phyloP scores from a whole-genome alignment of 2,113 vertebrate species.

The Gnathonemus longibarbis region DNA sequence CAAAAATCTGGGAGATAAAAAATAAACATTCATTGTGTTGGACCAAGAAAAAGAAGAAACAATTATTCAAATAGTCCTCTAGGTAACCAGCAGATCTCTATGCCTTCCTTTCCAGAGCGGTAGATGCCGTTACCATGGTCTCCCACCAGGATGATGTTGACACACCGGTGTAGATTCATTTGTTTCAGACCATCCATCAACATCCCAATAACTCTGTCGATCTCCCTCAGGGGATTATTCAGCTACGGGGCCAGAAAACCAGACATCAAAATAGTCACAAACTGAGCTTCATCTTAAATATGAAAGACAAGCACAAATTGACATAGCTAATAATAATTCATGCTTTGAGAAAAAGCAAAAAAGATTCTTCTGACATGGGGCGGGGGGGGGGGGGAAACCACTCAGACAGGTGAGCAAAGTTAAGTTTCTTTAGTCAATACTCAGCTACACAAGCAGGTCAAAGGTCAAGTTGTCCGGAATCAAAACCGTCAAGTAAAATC shows the following conservation, averaged over 20 bases:
- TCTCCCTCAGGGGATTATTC: slow-evolving; percentile 81
- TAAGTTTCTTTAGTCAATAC: not conserved
- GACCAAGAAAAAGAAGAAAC: not conserved
- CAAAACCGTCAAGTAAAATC: not conserved
- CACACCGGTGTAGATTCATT: slow-evolving; percentile 86
- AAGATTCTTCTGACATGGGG: not conserved
- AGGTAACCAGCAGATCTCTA: not conserved
- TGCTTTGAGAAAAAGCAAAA: not conserved
- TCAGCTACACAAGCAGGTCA: not conserved
- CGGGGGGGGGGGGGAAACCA: not conserved
- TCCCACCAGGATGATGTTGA: slow-evolving; percentile 90
- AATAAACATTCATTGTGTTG: not conserved
- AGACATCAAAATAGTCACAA: not conserved
- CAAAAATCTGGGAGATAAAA: not conserved
- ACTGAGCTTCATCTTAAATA: not conserved
- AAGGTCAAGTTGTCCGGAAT: not conserved
- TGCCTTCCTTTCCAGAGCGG: not conserved
- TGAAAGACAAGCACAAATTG: not conserved
- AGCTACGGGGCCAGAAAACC: slow-evolving; percentile 55
- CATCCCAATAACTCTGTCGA: slow-evolving; percentile 88
- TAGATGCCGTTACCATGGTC: slow-evolving; percentile 75
- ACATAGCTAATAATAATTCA: not conserved
- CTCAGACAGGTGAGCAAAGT: not conserved
- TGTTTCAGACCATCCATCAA: slow-evolving; percentile 96
- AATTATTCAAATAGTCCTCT: not conserved